Evolutionary conservation across 2,888 invertebrate species (phyloP), one percentile per base, ranked within the genome.

Genomic region (Phragmatobia fuliginosa): DNA sequence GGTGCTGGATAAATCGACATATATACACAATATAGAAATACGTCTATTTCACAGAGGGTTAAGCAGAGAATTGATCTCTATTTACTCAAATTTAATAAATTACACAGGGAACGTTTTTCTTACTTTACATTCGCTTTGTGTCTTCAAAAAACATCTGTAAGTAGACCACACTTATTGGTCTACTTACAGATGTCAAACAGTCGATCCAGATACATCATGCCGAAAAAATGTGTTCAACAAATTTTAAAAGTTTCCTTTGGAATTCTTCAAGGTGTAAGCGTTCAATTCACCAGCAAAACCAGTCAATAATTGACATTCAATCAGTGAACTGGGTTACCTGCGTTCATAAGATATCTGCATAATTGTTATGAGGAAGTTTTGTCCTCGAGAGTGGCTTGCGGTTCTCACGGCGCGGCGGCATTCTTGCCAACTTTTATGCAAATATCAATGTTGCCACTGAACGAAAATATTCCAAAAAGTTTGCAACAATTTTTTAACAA

Each of bases 331-430:
- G 32, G 59, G 21, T 38, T 66, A 56, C 36, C 56, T 56, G 66
- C 41, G 59, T 59, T 66, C 36, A 14, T 56, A 41, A 59, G 41
- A 59, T 59, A 66, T 66, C 38, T 66, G 41, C 66, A 66, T 66
- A 66, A 41, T 58, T 64, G 45, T 38, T 41, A 58, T 36, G 25
- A 36, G 62, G 59, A 33, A 38, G 58, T 66, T 41, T 36, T 58
- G 59, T 38, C 58, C 66, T 59, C 58, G n/a, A 41, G 66, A 56
- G 56, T 56, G 28, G 25, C 36, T 52, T 25, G 63, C 32, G 16
- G 56, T 65, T 65, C 65, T 65, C 65, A 65, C 65, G 65, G 56
- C 36, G 36, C 21, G 10, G 56, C 28, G 56, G 56, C 56, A 56
- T 56, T 38, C 65, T 28, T 56, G 36, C 36, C 33, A 16, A 64